A percentile compares a stretch with the other conserved stretches of the same genome.
Evolutionary conservation across 2,888 invertebrate genomes (phyloP).

Genomic region (Lepidochrysops patricia): DNA sequence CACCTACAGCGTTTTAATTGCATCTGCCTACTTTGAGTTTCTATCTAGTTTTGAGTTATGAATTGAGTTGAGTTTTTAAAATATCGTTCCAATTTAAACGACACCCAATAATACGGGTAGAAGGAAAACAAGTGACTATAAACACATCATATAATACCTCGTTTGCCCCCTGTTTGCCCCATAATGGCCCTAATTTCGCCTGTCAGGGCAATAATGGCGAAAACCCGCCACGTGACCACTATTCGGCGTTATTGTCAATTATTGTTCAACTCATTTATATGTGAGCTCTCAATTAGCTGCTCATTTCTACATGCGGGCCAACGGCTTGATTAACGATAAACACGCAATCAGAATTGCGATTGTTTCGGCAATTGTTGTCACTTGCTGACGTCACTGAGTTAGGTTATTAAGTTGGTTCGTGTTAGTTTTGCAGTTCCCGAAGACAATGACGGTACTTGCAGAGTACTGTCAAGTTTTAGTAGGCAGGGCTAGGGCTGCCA

Average conservation of each 20-base stretch:
- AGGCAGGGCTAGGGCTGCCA: too few species aligned
- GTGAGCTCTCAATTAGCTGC: constrained; percentile 57
- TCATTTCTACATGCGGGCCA: constrained; percentile 53
- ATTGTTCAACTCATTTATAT: constrained; percentile 52
- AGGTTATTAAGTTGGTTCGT: too few species aligned
- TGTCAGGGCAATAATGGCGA: constrained; percentile 59
- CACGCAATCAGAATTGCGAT: constrained; percentile 21
- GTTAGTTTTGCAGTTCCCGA: too few species aligned
- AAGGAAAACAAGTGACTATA: constrained; percentile 32
- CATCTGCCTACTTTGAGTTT: too few species aligned
- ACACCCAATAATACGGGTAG: constrained; percentile 1
- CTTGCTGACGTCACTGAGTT: not conserved
- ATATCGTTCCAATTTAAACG: not conserved
- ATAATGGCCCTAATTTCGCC: constrained; percentile 44
- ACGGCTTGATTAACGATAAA: constrained; percentile 30
- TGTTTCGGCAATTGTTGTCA: not conserved
- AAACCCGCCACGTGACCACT: constrained; percentile 66
- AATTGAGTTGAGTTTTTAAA: too few species aligned
- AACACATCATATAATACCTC: constrained; percentile 57
- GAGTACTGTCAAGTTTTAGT: too few species aligned
- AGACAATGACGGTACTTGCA: too few species aligned
- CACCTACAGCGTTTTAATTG: too few species aligned
- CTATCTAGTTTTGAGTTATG: too few species aligned
- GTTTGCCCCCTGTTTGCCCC: constrained; percentile 44
- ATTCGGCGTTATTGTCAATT: constrained; percentile 57